Evolutionary conservation across 2,113 vertebrate species (phyloP).

Genomic region (Speoplatyrhinus poulsoni): DNA sequence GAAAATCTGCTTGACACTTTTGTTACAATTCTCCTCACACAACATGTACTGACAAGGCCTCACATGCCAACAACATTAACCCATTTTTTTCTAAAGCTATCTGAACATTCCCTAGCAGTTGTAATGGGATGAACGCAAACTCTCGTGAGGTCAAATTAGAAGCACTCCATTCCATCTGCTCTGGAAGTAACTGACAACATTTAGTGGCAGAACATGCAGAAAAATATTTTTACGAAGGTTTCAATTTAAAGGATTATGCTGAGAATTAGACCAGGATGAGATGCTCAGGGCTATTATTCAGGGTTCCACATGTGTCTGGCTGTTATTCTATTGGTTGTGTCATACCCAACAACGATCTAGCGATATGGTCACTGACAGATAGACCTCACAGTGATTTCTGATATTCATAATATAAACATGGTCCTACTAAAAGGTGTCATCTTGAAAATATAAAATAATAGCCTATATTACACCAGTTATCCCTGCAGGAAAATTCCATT

Average conservation of each 20-base stretch:
- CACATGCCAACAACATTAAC: conserved; percentile 27
- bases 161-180: neutral
- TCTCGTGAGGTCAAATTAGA: conserved; percentile 26
- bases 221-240: conserved; percentile 5
- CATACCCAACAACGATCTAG: neutral
- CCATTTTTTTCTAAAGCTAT: conserved; percentile 37
- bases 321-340: conserved; percentile 19
- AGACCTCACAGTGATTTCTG: conserved; percentile 16
- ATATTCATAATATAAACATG: too few species aligned
- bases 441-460: too few species aligned
- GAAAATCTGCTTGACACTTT: conserved; percentile 32
- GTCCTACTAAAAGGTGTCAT: too few species aligned
- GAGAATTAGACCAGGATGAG: conserved; percentile 20
- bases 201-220: neutral
- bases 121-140: conserved; percentile 18
- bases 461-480: too few species aligned
- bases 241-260: conserved; percentile 15
- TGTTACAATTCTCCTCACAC: conserved; percentile 15
- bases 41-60: conserved; percentile 12
- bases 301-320: conserved; percentile 4
- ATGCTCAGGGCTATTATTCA: conserved; percentile 20
- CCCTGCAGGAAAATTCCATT: too few species aligned
- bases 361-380: neutral
- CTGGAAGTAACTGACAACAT: neutral
- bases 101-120: conserved; percentile 20